These are phyloP conservation scores for Lytechinus variegatus DNA, from an alignment of 35 echinoderm and acorn worm genomes.

Conservation along the genomic window DNA sequence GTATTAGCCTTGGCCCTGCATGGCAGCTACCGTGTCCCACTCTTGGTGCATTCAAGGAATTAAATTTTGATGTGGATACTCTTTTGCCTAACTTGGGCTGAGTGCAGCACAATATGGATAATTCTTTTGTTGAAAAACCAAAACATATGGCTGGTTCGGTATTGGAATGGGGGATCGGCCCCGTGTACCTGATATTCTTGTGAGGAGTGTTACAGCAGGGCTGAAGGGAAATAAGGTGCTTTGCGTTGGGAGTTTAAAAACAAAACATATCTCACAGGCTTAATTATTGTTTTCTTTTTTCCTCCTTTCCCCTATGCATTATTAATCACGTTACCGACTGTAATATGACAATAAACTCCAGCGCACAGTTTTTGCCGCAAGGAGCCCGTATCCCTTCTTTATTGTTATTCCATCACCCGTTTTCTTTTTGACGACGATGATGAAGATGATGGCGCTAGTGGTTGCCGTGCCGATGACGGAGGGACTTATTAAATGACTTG, in stretches of 20 bases:
- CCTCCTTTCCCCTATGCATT: background rate
- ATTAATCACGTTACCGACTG: constrained; percentile 41
- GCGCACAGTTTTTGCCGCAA: background rate
- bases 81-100: no score
- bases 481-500: constrained; percentile 39
- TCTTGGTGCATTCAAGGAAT: no score
- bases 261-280: constrained; percentile 31
- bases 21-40: no score
- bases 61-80: no score
- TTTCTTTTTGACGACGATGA: background rate
- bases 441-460: background rate
- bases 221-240: background rate
- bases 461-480: background rate
- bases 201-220: background rate
- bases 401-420: background rate
- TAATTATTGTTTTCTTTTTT: background rate
- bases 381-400: background rate
- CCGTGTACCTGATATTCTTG: background rate
- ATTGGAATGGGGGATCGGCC: background rate
- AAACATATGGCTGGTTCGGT: background rate
- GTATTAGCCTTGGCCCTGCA: no score
- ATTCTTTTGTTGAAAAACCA: no score
- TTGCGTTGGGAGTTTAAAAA: constrained; percentile 7
- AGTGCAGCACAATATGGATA: no score
- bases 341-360: constrained; percentile 40